Conservation (phyloP, 92 coral and sea anemone genomes). For the Desmophyllum pertusum region DNA sequence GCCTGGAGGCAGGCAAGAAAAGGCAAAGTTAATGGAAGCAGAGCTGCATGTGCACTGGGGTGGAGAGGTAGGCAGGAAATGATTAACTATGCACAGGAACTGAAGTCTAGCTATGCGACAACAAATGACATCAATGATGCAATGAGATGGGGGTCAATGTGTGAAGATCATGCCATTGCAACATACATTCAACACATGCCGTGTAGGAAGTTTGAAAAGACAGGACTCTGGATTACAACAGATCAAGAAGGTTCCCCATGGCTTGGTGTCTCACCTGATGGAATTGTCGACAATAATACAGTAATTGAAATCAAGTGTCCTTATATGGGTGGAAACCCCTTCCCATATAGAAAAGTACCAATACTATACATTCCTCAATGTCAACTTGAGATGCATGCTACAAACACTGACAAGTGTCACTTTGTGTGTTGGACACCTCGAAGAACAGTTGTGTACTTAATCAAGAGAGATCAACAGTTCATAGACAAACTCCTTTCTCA, state of each 20-base stretch:
- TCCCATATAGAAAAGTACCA: constrained; percentile 32
- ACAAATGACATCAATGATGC: constrained; percentile 12
- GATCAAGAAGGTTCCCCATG: background rate
- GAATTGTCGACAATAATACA: too few species aligned
- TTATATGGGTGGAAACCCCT: constrained; percentile 47
- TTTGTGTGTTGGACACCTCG: constrained; percentile 36
- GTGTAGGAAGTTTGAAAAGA: constrained; percentile 15
- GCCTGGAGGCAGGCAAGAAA: constrained; percentile 8
- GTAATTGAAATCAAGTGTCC: too few species aligned
- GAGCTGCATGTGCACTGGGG: constrained; percentile 34
- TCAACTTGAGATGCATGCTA: constrained; percentile 36
- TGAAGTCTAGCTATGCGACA: background rate
- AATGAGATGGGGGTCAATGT: constrained; percentile 45
- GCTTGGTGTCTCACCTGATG: constrained; percentile 32
- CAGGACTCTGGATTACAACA: constrained; percentile 16
- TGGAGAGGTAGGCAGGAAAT: background rate
- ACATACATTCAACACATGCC: background rate
- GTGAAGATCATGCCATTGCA: constrained; percentile 33
- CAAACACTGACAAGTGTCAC: constrained; percentile 25
- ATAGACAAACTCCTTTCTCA: constrained; percentile 1
- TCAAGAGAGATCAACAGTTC: constrained; percentile 31
- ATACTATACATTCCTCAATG: constrained; percentile 19
- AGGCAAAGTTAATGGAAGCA: constrained; percentile 38
- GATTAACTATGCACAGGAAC: background rate
- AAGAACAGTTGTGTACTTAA: constrained; percentile 16